Evolutionary conservation across 2,888 invertebrate genomes (phyloP), one percentile per base, ranked within the genome.

Genomic region (Tiliacea citrago): DNA sequence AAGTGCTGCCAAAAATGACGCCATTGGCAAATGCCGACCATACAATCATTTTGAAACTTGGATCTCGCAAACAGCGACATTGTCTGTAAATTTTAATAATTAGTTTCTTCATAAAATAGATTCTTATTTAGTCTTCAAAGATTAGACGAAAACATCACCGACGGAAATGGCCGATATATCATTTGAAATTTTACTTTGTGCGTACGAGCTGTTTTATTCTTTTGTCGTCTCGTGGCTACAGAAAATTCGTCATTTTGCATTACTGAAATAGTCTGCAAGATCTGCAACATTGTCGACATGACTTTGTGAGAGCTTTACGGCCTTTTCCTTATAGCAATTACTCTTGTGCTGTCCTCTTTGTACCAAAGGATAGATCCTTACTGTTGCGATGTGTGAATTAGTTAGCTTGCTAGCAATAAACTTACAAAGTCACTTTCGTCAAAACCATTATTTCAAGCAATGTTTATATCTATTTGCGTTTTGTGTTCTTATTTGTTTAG

Each of bases 241-340:
- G 73, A 76, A 82, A 82, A 82, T 87, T 82, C 58, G 72, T 84
- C 77, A 83, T 88, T 81, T 82, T 83, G 62, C 73, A 77, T 82
- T 71, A 79, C 84, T 79, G 45, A 86, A 86, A 88, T 88, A 86
- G 81, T 77, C 73, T 73, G 74, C 77, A 86, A 89, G 83, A 74
- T 75, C 73, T 74, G 79, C 85, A 88, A 90, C 88, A 87, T 82
- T 91, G 88, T 89, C 70, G 69, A 24, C 61, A 65, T 53, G 67
- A 78, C 77, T 77, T 68, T 83, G 74, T 71, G 70, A 70, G 65
- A 73, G 62, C 67, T 86, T 84, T 82, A 77, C 60, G 75, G 35
- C 68, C 55, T 74, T 78, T 83, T 85, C 81, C 78, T 81, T 79
- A 82, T 79, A 70, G 76, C 68, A 78, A 73, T 83, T 77, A 79